Evolutionary conservation across 2,888 invertebrate genomes (phyloP).

Genomic region (Steinernema carpocapsae): DNA sequence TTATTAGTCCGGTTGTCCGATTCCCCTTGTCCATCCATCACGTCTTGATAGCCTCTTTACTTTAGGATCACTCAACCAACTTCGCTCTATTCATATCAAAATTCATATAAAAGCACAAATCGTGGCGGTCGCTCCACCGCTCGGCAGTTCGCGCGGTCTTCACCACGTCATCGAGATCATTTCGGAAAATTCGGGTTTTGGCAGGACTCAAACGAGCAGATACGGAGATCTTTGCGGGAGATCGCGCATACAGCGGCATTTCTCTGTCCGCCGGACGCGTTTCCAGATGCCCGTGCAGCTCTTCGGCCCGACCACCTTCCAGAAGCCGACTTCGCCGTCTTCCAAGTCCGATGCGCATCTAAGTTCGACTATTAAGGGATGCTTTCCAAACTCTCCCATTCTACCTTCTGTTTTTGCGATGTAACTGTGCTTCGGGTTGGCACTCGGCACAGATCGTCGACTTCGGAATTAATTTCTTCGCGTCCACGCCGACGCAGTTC

Average conservation of each 20-base stretch:
- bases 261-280: slow-evolving; percentile 39
- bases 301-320: slow-evolving; percentile 65
- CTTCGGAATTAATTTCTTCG: slow-evolving; percentile 41
- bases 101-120: not conserved
- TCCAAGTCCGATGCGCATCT: slow-evolving; percentile 64
- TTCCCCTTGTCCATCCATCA: no score
- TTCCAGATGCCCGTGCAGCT: slow-evolving; percentile 66
- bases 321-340: slow-evolving; percentile 65
- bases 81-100: no score
- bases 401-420: slow-evolving; percentile 50
- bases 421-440: slow-evolving; percentile 64
- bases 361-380: not conserved
- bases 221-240: slow-evolving; percentile 22
- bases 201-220: slow-evolving; percentile 28
- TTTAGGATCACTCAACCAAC: no score
- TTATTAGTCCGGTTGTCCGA: no score
- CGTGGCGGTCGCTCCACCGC: slow-evolving; percentile 21
- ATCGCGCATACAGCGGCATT: slow-evolving; percentile 10
- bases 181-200: not conserved
- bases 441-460: slow-evolving; percentile 64
- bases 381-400: not conserved
- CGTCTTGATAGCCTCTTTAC: no score
- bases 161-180: slow-evolving; percentile 31
- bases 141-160: slow-evolving; percentile 10
- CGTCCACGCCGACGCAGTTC: slow-evolving; percentile 55